Evolutionary conservation across 2,113 vertebrate species (phyloP).

Genomic region (Callithrix jacchus): DNA sequence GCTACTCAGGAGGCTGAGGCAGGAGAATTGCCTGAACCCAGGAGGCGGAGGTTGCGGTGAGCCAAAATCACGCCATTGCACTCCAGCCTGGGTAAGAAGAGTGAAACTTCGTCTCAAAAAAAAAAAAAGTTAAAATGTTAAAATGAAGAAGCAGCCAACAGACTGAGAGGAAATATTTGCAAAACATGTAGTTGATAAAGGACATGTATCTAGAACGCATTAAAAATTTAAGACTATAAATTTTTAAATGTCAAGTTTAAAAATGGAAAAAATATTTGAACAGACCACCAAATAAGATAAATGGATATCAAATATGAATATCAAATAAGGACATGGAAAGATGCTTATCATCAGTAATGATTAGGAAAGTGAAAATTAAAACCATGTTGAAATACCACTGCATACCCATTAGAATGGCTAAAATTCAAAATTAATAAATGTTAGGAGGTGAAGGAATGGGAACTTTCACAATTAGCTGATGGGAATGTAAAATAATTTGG

Average conservation of each 20-base stretch:
- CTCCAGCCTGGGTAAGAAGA: no score
- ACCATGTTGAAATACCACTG: not conserved
- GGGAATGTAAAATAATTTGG: not conserved
- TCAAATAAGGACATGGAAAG: not conserved
- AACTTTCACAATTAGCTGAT: not conserved
- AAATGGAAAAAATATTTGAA: not conserved
- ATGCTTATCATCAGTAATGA: not conserved
- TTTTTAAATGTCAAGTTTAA: not conserved
- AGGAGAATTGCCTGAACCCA: no score
- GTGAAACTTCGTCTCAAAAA: no score
- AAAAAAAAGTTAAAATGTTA: no score
- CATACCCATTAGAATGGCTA: not conserved
- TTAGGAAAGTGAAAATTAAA: slow-evolving; percentile 7
- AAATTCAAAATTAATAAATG: not conserved
- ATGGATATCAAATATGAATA: not conserved
- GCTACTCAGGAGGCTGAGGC: no score
- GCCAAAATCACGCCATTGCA: no score
- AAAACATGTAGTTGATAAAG: not conserved
- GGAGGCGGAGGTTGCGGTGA: no score
- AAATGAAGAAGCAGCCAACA: not conserved
- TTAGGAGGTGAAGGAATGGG: not conserved
- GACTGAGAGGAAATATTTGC: not conserved
- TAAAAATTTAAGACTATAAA: not conserved
- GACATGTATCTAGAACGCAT: not conserved
- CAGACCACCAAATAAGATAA: not conserved